Conservation (phyloP, 2,797 vertebrate genomes). For the Tinamus major region DNA sequence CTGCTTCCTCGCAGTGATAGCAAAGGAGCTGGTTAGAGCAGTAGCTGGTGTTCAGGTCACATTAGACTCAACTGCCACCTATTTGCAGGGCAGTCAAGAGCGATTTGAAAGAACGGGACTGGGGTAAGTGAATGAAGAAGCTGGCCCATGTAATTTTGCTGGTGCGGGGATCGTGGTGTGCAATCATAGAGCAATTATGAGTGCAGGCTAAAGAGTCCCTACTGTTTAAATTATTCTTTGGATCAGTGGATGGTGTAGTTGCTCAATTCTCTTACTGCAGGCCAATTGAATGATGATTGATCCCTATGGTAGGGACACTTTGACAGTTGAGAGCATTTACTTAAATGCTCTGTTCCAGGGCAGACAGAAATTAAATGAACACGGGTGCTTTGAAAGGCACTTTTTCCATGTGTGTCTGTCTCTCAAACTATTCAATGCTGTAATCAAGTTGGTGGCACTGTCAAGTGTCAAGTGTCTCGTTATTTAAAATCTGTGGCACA, state of each 20-base stretch:
- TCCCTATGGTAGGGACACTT: not conserved
- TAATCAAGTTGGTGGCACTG: not conserved
- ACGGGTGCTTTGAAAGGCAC: not conserved
- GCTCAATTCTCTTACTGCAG: not conserved
- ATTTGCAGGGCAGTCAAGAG: not conserved
- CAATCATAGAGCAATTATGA: not conserved
- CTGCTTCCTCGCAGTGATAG: not conserved
- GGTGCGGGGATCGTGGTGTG: not conserved
- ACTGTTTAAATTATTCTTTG: not conserved
- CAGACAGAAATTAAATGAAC: not conserved
- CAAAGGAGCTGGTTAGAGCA: not conserved
- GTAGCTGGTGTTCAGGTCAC: not conserved
- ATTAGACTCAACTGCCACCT: not conserved
- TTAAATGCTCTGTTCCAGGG: not conserved
- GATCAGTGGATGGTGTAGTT: not conserved
- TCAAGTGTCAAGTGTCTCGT: rapidly evolving
- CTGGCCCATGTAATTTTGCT: not conserved
- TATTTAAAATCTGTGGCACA: not conserved
- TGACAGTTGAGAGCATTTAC: not conserved
- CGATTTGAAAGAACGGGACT: not conserved
- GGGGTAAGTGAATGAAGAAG: not conserved
- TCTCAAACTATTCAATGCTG: not conserved
- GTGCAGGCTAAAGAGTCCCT: not conserved
- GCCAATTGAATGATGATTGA: not conserved
- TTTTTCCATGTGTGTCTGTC: too few species aligned